phyloP scores from a whole-genome alignment of 2,888 invertebrate genomes.

The Andrena bucephala region DNA sequence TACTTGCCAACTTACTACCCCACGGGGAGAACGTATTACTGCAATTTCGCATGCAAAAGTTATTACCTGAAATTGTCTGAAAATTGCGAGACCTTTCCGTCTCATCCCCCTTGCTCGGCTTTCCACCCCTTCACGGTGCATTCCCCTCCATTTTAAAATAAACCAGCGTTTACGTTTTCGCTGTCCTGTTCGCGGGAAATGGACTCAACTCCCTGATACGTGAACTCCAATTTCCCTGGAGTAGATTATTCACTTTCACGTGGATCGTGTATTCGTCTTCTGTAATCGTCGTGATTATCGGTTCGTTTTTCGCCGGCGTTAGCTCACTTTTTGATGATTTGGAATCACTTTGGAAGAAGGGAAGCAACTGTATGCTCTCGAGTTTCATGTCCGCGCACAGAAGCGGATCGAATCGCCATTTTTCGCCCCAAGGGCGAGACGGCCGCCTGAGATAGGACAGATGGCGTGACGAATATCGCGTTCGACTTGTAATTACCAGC shows the following conservation, averaged over 20 bases:
- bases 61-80: slow-evolving; percentile 83
- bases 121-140: neutral
- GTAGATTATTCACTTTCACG: neutral
- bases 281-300: no score
- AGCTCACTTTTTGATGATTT: neutral
- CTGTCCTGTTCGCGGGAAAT: slow-evolving; percentile 25
- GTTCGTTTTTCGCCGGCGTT: no score
- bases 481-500: slow-evolving; percentile 72
- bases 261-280: no score
- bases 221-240: neutral
- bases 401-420: slow-evolving; percentile 10
- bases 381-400: slow-evolving; percentile 1
- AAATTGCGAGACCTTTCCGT: slow-evolving; percentile 72
- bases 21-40: slow-evolving; percentile 77
- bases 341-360: no score
- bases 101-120: neutral
- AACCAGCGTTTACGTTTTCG: slow-evolving; percentile 8
- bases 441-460: slow-evolving; percentile 65
- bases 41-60: slow-evolving; percentile 83
- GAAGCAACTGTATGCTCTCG: neutral
- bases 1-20: slow-evolving; percentile 59
- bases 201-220: neutral
- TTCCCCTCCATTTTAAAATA: slow-evolving; percentile 5
- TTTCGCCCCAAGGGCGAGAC: slow-evolving; percentile 17
- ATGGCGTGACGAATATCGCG: slow-evolving; percentile 76